Evolutionary conservation across 1,140 invertebrate genomes (phyloP).

Genomic region (Drosophila saltans): DNA sequence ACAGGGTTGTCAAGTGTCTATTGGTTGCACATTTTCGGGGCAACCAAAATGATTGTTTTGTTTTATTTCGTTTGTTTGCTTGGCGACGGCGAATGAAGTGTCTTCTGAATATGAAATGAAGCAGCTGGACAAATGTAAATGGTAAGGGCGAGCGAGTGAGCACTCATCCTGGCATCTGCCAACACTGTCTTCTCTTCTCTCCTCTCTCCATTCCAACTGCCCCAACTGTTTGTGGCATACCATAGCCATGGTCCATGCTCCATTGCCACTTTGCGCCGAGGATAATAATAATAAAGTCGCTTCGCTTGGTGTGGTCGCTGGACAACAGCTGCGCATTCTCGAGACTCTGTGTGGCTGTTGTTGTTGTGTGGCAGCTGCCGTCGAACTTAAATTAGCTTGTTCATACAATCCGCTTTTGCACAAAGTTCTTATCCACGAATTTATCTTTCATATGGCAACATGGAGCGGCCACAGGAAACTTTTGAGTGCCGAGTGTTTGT

Average conservation of each 20-base stretch:
- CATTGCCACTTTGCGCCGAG: slow-evolving; percentile 60
- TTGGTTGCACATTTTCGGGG: not conserved
- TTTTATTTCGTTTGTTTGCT: slow-evolving; percentile 44
- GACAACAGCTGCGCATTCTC: slow-evolving; percentile 52
- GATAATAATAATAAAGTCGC: slow-evolving; percentile 80
- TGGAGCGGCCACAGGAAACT: slow-evolving; percentile 59
- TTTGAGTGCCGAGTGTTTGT: slow-evolving; percentile 52
- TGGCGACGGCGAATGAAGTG: slow-evolving; percentile 62
- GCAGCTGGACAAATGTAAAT: slow-evolving; percentile 74
- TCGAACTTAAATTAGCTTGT: slow-evolving; percentile 82
- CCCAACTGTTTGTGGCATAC: not conserved
- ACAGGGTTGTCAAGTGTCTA: not conserved
- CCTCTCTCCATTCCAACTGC: too few relatives aligned
- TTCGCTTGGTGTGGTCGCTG: slow-evolving; percentile 45
- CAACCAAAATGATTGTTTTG: slow-evolving; percentile 16
- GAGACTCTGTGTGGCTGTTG: slow-evolving; percentile 32
- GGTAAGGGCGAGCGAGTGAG: not conserved
- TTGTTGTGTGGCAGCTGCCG: slow-evolving; percentile 67
- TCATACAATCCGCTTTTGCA: slow-evolving; percentile 72
- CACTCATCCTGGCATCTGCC: slow-evolving; percentile 17
- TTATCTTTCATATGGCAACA: slow-evolving; percentile 77
- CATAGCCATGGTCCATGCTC: not conserved
- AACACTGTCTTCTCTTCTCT: too few relatives aligned
- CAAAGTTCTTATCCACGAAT: slow-evolving; percentile 79
- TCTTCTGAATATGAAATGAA: slow-evolving; percentile 79